These are phyloP conservation scores for Scophthalmus maximus DNA, from an alignment of 2,113 vertebrate genomes.

Conservation along the genomic window DNA sequence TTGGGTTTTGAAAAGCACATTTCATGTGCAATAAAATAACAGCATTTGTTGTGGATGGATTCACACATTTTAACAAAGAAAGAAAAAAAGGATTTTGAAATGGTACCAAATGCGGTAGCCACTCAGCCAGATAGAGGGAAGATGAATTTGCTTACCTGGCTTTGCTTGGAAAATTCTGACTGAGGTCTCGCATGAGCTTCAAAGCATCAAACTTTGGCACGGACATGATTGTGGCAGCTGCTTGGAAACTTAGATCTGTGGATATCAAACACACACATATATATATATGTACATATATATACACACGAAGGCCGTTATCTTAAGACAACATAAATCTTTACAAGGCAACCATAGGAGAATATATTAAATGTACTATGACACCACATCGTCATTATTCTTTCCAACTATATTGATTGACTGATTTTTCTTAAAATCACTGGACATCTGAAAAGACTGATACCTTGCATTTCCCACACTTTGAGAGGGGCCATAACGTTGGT, in stretches of 20 bases:
- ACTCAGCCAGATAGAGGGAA: conserved; percentile 18
- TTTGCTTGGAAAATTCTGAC: conserved; percentile 96
- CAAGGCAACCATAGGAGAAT: not conserved
- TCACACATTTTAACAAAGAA: conserved; percentile 30
- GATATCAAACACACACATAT: conserved; percentile 26
- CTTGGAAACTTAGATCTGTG: conserved; percentile 95
- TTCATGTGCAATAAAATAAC: conserved; percentile 38
- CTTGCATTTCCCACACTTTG: conserved; percentile 98
- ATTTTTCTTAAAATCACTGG: not conserved
- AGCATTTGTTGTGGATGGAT: conserved; percentile 25
- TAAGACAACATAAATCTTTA: not conserved
- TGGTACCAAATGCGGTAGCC: conserved; percentile 11
- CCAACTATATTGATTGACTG: not conserved
- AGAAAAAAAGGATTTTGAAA: conserved; percentile 33
- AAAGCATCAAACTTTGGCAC: conserved; percentile 89
- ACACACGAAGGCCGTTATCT: not conserved
- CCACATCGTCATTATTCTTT: not conserved
- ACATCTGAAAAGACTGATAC: conserved; percentile 69
- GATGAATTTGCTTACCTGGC: conserved; percentile 87
- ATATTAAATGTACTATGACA: not conserved
- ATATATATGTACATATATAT: not conserved
- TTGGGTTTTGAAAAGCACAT: conserved; percentile 30
- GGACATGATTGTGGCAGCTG: conserved; percentile 90
- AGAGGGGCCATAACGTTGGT: conserved; percentile 89
- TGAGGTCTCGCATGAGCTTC: conserved; percentile 92